Evolutionary conservation across 2,113 vertebrate genomes (phyloP).

Genomic region (Etheostoma spectabile): DNA sequence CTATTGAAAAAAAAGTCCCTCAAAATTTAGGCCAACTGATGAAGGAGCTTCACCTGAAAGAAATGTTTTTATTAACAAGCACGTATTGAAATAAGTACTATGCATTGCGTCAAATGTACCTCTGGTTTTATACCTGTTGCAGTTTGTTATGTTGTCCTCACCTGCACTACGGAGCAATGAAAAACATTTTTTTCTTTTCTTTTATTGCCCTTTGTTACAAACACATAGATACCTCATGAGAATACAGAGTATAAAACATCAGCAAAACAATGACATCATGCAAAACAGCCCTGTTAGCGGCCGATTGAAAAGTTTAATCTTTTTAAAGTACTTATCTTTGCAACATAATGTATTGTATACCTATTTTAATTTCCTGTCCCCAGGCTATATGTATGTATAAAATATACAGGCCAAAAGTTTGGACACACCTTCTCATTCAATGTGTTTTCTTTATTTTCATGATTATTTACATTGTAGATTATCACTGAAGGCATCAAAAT

Average conservation of each 20-base stretch:
- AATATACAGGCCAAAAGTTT: too few species aligned
- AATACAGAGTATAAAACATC: background rate
- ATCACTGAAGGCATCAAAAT: too few species aligned
- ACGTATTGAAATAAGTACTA: background rate
- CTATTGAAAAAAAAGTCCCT: background rate
- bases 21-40: too few species aligned
- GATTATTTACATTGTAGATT: too few species aligned
- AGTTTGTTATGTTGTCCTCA: background rate
- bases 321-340: background rate
- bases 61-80: background rate
- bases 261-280: background rate
- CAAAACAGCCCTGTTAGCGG: background rate
- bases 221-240: background rate
- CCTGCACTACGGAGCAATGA: background rate
- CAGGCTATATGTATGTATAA: too few species aligned
- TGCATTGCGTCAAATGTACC: background rate
- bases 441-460: too few species aligned
- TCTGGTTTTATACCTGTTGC: slow-evolving; percentile 9
- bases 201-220: background rate
- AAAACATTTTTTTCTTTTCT: background rate
- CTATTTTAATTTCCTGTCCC: background rate
- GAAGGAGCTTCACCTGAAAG: slow-evolving; percentile 8
- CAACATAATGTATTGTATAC: background rate
- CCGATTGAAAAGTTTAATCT: background rate
- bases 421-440: too few species aligned